Base-by-base conservation (phyloP, 1,140 invertebrate genomes). In the Carposina sasakii region DNA sequence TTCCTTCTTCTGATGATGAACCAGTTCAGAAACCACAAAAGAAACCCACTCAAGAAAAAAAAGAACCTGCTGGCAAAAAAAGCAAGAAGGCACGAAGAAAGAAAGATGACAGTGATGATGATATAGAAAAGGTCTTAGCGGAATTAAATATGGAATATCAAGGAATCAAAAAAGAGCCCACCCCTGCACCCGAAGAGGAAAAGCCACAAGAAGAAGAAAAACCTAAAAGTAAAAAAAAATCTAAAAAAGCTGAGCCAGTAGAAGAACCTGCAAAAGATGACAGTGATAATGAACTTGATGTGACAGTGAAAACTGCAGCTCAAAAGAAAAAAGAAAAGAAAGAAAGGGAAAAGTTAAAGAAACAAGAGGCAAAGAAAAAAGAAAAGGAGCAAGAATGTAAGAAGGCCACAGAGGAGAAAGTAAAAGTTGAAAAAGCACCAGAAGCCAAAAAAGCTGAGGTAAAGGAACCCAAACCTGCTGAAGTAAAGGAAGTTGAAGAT, bases 291-390 rank as follows among this genome's bases (percentile, higher is more conserved):
- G 89, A 89, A 24, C 89, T 87, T 48, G 88, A 85, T 46, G 45
- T 82, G 21, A 92, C 91, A 9, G 89, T 95, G 16, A 95, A 95
- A 83, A 90, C 92, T 17, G 92, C 93, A 15, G 93, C 93, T 12
- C 92, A 94, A 67, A 95, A 95, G 73, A 94, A 94, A 59, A 94
- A 94, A 67, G 93, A 95, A 60, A 95, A 95, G 58, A 94, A 94
- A 70, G 93, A 95, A 78, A 87, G 92, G 24, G 91, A 95, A 65
- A 95, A 93, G 60, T 86, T 88, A 41, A 94, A 95, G 69, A 91
- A 92, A 70, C 62, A 87, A 52, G 88, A 90, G 36, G 85, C 86
- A 28, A 91, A 90, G 54, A 91, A 91, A 37, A 76, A 85, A 49
- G 87, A 88, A 48, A 72, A 84, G 21, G 75, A 81, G 22, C 71